These are phyloP conservation scores for Acanthiza pusilla DNA, from an alignment of 2,797 vertebrate genomes.

Conservation along the genomic window DNA sequence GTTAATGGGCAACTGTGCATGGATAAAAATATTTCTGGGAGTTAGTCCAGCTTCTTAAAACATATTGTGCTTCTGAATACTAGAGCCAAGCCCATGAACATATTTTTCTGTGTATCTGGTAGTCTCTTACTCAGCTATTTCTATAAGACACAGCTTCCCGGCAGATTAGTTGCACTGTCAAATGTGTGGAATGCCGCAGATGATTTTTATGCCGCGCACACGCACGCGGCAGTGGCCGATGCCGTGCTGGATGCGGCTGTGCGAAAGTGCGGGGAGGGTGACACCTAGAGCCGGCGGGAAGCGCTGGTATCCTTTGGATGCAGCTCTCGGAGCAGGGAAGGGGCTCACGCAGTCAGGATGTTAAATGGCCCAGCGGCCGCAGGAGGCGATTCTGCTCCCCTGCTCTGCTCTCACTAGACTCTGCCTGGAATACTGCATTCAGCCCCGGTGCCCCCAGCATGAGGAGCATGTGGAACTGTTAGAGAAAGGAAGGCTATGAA, in stretches of 20 bases:
- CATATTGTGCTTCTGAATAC: neutral
- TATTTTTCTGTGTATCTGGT: neutral
- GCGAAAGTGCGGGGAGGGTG: neutral
- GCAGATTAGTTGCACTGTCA: neutral
- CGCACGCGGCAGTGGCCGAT: neutral
- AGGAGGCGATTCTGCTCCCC: neutral
- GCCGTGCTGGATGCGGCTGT: neutral
- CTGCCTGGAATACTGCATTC: neutral
- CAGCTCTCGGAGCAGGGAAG: neutral
- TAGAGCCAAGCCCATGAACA: neutral
- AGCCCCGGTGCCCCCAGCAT: fast-evolving
- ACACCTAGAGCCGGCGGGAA: constrained; percentile 17
- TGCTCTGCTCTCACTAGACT: neutral
- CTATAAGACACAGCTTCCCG: neutral
- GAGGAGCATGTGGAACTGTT: neutral
- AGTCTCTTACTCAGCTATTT: neutral
- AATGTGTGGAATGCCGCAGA: neutral
- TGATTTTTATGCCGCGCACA: fast-evolving
- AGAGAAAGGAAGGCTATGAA: neutral
- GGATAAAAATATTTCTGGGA: constrained; percentile 24
- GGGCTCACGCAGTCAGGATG: fast-evolving
- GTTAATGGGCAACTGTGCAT: neutral
- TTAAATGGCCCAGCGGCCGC: fast-evolving
- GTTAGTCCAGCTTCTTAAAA: neutral
- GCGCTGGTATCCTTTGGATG: neutral